Percentiles rank a stretch among this genome's conserved stretches.
These are phyloP conservation scores for Sabatieria punctata DNA, from an alignment of 2,888 invertebrate species.

Conservation along the genomic window DNA sequence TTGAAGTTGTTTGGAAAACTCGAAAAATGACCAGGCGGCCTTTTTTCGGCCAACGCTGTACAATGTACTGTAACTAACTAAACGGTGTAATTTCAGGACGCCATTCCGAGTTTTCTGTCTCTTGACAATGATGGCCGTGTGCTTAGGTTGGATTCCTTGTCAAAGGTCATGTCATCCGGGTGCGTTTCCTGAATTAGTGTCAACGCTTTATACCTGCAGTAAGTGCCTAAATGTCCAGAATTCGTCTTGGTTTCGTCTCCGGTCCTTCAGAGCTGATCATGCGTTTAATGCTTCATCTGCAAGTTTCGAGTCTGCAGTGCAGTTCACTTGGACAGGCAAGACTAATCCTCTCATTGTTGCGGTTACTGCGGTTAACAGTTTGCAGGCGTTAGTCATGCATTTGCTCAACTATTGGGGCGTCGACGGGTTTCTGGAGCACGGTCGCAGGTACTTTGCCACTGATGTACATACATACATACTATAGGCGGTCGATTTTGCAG, in stretches of 20 bases:
- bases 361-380: slow-evolving; percentile 10
- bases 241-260: slow-evolving; percentile 55
- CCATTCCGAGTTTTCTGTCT: slow-evolving; percentile 28
- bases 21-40: too few relatives aligned
- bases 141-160: slow-evolving; percentile 18
- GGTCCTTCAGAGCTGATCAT: slow-evolving; percentile 49
- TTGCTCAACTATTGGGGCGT: slow-evolving; percentile 45
- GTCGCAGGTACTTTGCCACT: slow-evolving; percentile 25
- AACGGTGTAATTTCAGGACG: neutral
- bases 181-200: neutral
- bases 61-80: too few relatives aligned
- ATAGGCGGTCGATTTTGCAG: slow-evolving; percentile 7
- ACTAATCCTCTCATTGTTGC: neutral
- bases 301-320: slow-evolving; percentile 49
- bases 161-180: slow-evolving; percentile 6
- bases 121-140: slow-evolving; percentile 31
- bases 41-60: too few relatives aligned
- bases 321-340: slow-evolving; percentile 48
- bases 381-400: slow-evolving; percentile 43
- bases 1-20: too few relatives aligned
- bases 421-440: slow-evolving; percentile 45
- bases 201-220: neutral
- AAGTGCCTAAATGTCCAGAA: slow-evolving; percentile 30
- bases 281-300: slow-evolving; percentile 50
- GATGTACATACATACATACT: neutral